These are phyloP conservation scores for Hetaerina titia DNA, from an alignment of 2,888 invertebrate genomes.

Conservation along the genomic window DNA sequence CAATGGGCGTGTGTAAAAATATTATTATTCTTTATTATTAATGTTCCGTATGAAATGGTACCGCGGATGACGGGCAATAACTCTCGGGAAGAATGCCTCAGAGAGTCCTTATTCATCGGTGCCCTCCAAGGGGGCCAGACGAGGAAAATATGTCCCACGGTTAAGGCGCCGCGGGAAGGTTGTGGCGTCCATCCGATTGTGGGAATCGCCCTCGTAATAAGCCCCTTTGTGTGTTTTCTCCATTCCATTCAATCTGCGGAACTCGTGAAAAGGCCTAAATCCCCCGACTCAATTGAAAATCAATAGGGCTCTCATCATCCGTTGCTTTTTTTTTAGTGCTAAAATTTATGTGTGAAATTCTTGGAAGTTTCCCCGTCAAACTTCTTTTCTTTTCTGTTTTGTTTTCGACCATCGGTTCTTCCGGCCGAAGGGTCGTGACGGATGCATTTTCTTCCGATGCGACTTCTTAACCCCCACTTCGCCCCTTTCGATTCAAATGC, in stretches of 20 bases:
- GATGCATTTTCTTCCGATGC: not conserved
- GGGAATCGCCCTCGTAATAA: constrained; percentile 5
- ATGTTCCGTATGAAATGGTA: not conserved
- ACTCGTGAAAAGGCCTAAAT: not conserved
- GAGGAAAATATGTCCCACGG: not conserved
- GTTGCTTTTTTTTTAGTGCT: not conserved
- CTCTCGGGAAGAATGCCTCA: not conserved
- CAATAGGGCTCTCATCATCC: not conserved
- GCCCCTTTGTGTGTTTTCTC: constrained; percentile 10
- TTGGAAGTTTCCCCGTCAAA: not conserved
- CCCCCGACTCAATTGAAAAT: not conserved
- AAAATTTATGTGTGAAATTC: constrained; percentile 13
- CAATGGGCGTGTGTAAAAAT: not conserved
- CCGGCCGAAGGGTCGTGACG: not conserved
- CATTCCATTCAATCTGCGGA: not conserved
- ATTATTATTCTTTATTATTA: not conserved
- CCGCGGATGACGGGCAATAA: not conserved
- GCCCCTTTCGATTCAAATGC: not conserved
- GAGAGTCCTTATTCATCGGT: not conserved
- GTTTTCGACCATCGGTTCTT: not conserved
- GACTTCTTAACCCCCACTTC: not conserved
- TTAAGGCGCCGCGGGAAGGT: not conserved
- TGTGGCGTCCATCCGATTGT: not conserved
- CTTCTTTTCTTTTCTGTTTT: not conserved
- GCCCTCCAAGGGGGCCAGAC: not conserved